Evolutionary conservation across 2,113 vertebrate species (phyloP).

Genomic region (Carassius gibelio): DNA sequence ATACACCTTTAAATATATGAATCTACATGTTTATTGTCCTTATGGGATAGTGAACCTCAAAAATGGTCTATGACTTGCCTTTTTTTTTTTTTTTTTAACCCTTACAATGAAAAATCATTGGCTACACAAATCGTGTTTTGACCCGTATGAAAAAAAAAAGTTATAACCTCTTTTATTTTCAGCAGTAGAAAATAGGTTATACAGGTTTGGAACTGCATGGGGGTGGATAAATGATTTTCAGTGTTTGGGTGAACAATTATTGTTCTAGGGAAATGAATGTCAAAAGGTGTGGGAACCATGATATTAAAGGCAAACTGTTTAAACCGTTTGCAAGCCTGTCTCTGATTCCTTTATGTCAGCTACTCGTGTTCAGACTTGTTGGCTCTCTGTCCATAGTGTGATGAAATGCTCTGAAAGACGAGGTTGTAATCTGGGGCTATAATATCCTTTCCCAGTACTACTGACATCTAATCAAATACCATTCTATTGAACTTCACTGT

Average conservation of each 20-base stretch:
- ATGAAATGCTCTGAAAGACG: not conserved
- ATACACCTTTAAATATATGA: too few relatives aligned
- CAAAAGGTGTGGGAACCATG: not conserved
- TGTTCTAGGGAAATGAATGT: not conserved
- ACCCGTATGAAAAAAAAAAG: too few relatives aligned
- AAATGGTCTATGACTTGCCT: not conserved
- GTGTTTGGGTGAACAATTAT: not conserved
- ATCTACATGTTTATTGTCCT: not conserved
- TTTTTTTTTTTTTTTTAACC: too few relatives aligned
- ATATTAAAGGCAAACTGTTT: not conserved
- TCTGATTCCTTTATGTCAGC: not conserved
- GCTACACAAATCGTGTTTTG: not conserved
- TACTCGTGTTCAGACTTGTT: slow-evolving; percentile 3
- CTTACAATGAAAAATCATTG: not conserved
- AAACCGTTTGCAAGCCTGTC: not conserved
- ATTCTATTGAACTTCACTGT: not conserved
- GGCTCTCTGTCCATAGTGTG: not conserved
- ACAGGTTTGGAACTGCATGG: not conserved
- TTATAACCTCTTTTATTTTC: not conserved
- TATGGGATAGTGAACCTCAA: not conserved
- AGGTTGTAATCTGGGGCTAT: not conserved
- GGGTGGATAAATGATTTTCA: not conserved
- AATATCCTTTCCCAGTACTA: not conserved
- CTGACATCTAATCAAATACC: not conserved
- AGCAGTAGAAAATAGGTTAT: not conserved